phyloP scores from a whole-genome alignment of 2,113 vertebrate species.

The Caranx melampygus region DNA sequence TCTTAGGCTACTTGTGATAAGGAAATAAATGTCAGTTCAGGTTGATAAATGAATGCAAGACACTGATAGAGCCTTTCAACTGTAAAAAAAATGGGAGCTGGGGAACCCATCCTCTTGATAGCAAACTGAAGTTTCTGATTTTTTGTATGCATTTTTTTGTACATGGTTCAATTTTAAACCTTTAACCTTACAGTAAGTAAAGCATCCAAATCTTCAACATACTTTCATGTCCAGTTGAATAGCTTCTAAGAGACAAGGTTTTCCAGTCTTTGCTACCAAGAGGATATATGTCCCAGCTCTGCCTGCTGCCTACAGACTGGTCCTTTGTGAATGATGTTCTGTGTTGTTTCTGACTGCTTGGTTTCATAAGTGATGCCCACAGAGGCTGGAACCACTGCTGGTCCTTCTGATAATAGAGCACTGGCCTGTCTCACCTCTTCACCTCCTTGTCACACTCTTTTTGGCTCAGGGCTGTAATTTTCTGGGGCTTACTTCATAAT shows the following conservation, averaged over 20 bases:
- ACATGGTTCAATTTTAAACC: not conserved
- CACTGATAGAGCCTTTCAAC: constrained; percentile 82
- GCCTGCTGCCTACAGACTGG: constrained; percentile 79
- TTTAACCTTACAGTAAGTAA: not conserved
- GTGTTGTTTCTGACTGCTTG: constrained; percentile 68
- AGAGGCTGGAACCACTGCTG: constrained; percentile 57
- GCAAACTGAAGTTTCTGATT: constrained; percentile 40
- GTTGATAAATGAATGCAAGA: constrained; percentile 82
- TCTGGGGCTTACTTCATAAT: constrained; percentile 56
- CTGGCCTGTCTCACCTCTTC: constrained; percentile 54
- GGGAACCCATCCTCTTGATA: constrained; percentile 62
- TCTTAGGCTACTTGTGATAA: constrained; percentile 76
- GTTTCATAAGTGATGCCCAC: constrained; percentile 52
- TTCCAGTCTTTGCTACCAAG: constrained; percentile 59
- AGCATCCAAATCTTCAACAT: not conserved
- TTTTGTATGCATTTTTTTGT: constrained; percentile 18
- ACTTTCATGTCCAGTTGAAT: not conserved
- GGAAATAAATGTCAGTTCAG: constrained; percentile 76
- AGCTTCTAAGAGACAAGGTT: not conserved
- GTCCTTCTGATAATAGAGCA: constrained; percentile 57
- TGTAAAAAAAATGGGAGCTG: constrained; percentile 58
- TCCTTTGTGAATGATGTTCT: constrained; percentile 79
- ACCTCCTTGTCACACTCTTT: constrained; percentile 50
- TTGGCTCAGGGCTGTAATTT: constrained; percentile 79
- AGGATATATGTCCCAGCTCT: constrained; percentile 57